Base-by-base conservation (phyloP, 2,888 invertebrate genomes). In the Leptopilina myrica region DNA sequence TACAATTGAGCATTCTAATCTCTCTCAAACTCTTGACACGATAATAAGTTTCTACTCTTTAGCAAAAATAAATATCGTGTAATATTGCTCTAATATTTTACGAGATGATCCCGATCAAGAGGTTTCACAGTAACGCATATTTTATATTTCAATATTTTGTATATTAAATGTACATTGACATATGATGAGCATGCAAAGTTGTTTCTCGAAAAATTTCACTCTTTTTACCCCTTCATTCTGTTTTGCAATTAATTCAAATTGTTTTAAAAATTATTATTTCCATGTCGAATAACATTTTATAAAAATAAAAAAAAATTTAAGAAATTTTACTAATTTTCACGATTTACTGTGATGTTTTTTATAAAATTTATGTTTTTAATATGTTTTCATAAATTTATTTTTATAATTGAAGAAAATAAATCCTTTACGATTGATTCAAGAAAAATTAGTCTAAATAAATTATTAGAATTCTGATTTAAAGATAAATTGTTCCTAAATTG, bases 21-120 rank as follows among this genome's bases (percentile, higher is more conserved):
- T 56, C n/a, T 73, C n/a, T 59, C 33, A 56, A 59, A 73, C 15
- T 73, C 73, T 5, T 40, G 73, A 53, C 73, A 59, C 73, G 73
- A 73, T 73, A 33, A 73, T 73, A 33, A 76, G 76, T 76, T 80
- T 81, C 82, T 85, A 84, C 82, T 84, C 84, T 77, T 87, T 90
- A 89, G 89, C 87, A 90, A 90, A 90, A 90, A 90, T 90, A 90
- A 90, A 87, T 87, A 84, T 88, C 84, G 86, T 85, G 82, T 80
- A 77, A 82, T 78, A 62, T 78, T 82, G 79, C 80, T 73, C 83
- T 84, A 84, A 77, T 33, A 33, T 83, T 80, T 83, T 11, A 80
- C 85, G 86, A 86, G 86, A 86, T 83, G 78, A 84, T 86, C 83
- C 86, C 81, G 82, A 82, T 77, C 64, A 78, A 76, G 56, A 73